These are phyloP conservation scores for Macrophya alboannulata DNA, from an alignment of 2,888 invertebrate genomes.

Conservation along the genomic window DNA sequence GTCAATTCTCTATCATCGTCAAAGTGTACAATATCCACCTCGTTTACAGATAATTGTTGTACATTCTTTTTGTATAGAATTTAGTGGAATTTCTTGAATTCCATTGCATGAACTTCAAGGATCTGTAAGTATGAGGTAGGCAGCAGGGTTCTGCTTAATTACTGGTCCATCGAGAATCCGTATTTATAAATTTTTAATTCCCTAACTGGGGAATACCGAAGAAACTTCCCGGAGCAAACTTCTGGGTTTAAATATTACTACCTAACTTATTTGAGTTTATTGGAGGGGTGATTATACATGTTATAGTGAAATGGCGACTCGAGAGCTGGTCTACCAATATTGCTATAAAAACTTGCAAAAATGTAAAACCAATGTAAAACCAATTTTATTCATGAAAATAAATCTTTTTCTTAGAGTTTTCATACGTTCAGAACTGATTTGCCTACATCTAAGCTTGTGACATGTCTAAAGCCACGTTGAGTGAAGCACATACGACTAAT, in stretches of 20 bases:
- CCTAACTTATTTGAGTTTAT: neutral
- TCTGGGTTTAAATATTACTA: slow-evolving; percentile 9
- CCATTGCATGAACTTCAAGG: neutral
- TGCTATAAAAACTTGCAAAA: neutral
- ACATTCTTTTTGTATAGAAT: slow-evolving; percentile 1
- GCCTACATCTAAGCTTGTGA: no score
- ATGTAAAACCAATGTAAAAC: no score
- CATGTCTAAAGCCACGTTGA: no score
- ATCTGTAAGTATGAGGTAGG: neutral
- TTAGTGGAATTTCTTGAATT: neutral
- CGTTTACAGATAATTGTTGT: neutral
- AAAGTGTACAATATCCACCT: no score
- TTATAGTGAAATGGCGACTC: neutral
- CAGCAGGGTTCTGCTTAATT: neutral
- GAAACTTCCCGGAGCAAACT: neutral
- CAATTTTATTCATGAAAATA: no score
- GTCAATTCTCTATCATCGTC: neutral
- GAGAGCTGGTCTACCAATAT: neutral
- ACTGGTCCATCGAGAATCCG: neutral
- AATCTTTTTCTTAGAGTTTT: no score
- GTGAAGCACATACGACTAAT: no score
- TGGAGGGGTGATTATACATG: neutral
- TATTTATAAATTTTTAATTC: slow-evolving; percentile 3
- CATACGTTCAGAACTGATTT: no score
- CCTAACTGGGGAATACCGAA: neutral